phyloP scores from a whole-genome alignment of 2,888 invertebrate species.

The Hetaerina titia region DNA sequence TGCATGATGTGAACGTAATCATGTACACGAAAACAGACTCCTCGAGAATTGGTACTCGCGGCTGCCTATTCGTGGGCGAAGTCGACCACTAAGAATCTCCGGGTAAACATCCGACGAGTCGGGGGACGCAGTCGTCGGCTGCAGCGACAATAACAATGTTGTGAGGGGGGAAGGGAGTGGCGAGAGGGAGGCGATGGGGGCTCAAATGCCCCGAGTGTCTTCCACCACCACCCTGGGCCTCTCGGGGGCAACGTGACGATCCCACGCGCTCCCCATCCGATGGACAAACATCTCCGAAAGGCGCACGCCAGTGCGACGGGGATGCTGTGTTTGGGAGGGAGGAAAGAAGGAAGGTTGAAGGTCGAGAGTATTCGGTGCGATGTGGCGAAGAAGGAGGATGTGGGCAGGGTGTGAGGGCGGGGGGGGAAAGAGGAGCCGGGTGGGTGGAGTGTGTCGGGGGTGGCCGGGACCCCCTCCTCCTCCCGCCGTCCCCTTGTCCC shows the following conservation, averaged over 20 bases:
- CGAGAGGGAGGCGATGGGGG: neutral
- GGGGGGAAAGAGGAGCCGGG: neutral
- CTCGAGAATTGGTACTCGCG: neutral
- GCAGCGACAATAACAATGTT: neutral
- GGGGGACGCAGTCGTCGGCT: neutral
- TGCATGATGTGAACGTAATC: no score
- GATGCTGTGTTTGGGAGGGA: neutral
- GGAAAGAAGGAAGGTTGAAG: neutral
- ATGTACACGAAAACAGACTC: no score
- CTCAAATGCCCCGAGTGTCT: neutral
- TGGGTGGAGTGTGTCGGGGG: neutral
- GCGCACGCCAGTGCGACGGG: neutral
- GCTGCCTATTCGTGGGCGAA: neutral
- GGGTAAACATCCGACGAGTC: neutral
- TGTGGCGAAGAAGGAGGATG: neutral
- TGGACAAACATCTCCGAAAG: neutral
- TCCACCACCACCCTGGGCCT: neutral
- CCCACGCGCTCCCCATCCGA: neutral
- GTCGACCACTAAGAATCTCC: neutral
- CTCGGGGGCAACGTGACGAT: neutral
- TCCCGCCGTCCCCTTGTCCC: neutral
- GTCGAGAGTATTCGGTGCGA: slow-evolving; percentile 38
- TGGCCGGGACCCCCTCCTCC: neutral
- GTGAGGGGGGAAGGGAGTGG: neutral
- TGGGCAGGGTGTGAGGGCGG: no score